Evolutionary conservation across 2,113 vertebrate genomes (phyloP).

Genomic region (Lasiurus borealis): DNA sequence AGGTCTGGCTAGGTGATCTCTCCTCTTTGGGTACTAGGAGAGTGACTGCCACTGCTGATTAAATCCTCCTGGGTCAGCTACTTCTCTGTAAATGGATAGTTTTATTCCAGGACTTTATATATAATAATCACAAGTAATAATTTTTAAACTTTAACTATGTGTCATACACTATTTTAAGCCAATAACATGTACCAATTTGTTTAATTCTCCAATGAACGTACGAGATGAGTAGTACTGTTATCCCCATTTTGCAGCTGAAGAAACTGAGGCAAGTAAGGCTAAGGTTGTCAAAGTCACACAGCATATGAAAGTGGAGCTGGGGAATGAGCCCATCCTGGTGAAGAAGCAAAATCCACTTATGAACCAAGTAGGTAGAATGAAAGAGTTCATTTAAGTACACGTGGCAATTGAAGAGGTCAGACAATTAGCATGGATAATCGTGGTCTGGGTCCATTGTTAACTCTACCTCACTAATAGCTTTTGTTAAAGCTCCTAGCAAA

Average conservation of each 20-base stretch:
- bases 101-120: conserved; percentile 23
- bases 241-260: neutral
- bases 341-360: conserved; percentile 12
- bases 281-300: neutral
- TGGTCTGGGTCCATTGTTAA: neutral
- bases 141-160: neutral
- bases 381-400: neutral
- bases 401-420: neutral
- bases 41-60: neutral
- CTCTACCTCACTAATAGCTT: neutral
- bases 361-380: neutral
- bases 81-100: neutral
- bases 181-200: neutral
- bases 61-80: neutral
- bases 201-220: neutral
- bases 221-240: neutral
- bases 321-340: neutral
- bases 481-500: neutral
- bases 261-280: neutral
- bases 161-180: neutral
- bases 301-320: neutral
- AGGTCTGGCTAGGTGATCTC: neutral
- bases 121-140: neutral
- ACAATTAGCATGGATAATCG: neutral
- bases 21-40: neutral